Evolutionary conservation across 2,888 invertebrate genomes (phyloP).

Genomic region (Eueremaeus valkanovi): DNA sequence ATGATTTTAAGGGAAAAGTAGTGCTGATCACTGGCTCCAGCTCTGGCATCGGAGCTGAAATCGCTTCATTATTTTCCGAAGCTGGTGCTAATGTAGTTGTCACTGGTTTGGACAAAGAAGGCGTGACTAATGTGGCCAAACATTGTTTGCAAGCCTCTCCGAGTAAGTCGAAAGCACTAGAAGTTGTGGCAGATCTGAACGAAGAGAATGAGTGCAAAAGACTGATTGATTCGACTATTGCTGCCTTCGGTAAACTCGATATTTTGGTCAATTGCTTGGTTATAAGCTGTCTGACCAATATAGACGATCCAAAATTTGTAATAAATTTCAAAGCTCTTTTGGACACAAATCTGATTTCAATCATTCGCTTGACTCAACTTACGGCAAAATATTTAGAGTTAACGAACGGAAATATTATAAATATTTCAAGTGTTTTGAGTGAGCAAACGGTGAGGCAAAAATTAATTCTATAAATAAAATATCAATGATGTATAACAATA

Average conservation of each 20-base stretch:
- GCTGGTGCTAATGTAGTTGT: constrained; percentile 5
- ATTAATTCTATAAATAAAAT: no score
- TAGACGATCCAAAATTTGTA: background rate
- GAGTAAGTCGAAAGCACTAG: background rate
- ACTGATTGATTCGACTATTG: constrained; percentile 25
- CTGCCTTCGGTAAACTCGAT: constrained; percentile 25
- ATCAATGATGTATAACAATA: no score
- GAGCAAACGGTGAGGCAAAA: background rate
- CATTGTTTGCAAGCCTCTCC: background rate
- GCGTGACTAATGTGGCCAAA: background rate
- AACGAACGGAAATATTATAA: constrained; percentile 32
- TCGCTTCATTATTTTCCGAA: constrained; percentile 18
- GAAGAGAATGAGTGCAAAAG: background rate
- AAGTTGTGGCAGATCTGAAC: constrained; percentile 23
- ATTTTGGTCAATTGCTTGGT: constrained; percentile 35
- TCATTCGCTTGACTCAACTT: constrained; percentile 1
- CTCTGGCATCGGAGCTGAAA: background rate
- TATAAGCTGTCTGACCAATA: background rate
- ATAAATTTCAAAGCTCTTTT: background rate
- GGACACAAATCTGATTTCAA: constrained; percentile 3
- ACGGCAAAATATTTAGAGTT: constrained; percentile 28
- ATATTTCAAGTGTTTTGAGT: constrained; percentile 20
- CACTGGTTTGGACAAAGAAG: background rate
- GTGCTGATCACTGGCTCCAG: constrained; percentile 12
- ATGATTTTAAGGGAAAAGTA: no score